Conservation (phyloP, 2,888 invertebrate genomes). For the Epirrhoe tristata region DNA sequence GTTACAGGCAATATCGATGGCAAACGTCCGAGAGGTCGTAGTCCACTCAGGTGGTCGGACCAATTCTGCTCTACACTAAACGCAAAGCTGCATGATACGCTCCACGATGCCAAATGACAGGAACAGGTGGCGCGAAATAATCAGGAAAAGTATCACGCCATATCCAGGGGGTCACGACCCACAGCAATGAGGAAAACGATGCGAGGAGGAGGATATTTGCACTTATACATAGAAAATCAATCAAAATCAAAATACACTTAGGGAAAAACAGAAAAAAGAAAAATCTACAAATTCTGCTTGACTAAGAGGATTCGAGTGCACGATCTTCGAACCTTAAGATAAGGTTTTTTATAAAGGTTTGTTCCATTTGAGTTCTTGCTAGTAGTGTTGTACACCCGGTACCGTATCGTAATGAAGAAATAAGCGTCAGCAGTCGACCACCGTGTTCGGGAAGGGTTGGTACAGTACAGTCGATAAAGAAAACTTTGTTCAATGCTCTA, state of each 20-base stretch:
- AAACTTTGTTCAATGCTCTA: background rate
- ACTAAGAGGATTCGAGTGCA: no score
- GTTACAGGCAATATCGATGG: no score
- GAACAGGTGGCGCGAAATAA: background rate
- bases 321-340: no score
- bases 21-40: no score
- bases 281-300: no score
- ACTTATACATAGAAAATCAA: no score
- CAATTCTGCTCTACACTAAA: background rate
- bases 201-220: no score
- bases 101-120: slow-evolving; percentile 1
- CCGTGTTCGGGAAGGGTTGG: background rate
- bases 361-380: background rate
- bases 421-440: slow-evolving; percentile 17
- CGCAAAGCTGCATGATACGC: background rate
- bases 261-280: no score
- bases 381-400: background rate
- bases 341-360: no score
- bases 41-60: no score
- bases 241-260: no score
- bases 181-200: background rate
- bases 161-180: background rate
- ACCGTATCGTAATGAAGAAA: slow-evolving; percentile 9
- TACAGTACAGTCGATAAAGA: background rate
- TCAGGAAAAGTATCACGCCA: background rate